phyloP scores from a whole-genome alignment of 1,140 invertebrate species.

The Sitophilus oryzae region DNA sequence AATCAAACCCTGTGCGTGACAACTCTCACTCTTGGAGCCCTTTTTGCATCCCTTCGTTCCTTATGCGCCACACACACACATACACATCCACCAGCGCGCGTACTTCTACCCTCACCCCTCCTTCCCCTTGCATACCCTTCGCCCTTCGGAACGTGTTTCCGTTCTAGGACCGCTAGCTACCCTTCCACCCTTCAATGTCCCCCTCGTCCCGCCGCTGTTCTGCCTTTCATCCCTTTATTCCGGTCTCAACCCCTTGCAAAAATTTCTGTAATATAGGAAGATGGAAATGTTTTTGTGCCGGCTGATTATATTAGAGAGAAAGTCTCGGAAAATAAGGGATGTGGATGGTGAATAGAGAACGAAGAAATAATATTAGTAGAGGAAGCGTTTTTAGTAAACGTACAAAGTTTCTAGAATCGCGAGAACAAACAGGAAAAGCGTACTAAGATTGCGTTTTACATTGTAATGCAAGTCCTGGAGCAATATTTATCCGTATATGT shows the following conservation, averaged over 20 bases:
- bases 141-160: conserved; percentile 23
- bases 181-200: background rate
- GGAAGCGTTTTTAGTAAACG: too few relatives aligned
- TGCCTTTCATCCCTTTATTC: conserved; percentile 18
- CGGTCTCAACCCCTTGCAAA: conserved; percentile 17
- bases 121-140: background rate
- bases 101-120: too few relatives aligned
- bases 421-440: too few relatives aligned
- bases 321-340: too few relatives aligned
- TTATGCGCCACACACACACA: conserved; percentile 8
- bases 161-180: conserved; percentile 15
- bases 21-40: conserved; percentile 42
- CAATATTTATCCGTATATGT: too few relatives aligned
- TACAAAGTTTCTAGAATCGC: too few relatives aligned
- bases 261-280: conserved; percentile 18
- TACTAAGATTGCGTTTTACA: too few relatives aligned
- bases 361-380: too few relatives aligned
- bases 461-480: too few relatives aligned
- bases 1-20: conserved; percentile 44
- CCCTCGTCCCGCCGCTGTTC: background rate
- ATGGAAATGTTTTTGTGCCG: background rate
- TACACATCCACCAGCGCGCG: background rate
- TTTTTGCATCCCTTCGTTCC: conserved; percentile 32
- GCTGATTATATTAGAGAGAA: background rate
- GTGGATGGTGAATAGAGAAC: background rate